phyloP scores from a whole-genome alignment of 2,888 invertebrate species.

The Kuschelorhynchus macadamiae region DNA sequence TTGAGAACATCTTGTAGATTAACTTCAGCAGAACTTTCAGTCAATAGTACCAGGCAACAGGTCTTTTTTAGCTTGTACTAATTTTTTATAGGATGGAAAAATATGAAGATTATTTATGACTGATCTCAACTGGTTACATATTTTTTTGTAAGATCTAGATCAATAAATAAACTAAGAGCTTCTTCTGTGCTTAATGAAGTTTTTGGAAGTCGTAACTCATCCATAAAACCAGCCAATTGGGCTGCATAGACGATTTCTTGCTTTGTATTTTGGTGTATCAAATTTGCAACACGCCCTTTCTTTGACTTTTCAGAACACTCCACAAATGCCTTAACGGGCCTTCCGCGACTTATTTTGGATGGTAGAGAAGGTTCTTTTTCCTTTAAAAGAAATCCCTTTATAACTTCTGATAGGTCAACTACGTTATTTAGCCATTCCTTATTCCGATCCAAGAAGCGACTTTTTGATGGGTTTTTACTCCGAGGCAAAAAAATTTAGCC shows the following conservation, averaged over 20 bases:
- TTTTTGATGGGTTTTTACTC: too few relatives aligned
- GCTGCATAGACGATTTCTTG: slow-evolving; percentile 2
- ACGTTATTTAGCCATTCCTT: not conserved
- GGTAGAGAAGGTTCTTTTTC: not conserved
- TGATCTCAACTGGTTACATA: slow-evolving; percentile 1
- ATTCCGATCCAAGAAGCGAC: not conserved
- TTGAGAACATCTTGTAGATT: too few relatives aligned
- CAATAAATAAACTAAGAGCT: slow-evolving; percentile 3
- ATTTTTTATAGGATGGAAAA: not conserved
- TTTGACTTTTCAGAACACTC: not conserved
- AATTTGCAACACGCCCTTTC: not conserved
- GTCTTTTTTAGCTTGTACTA: too few relatives aligned
- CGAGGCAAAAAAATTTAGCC: not conserved
- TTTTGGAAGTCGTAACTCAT: not conserved
- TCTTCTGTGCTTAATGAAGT: not conserved
- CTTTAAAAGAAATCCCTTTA: not conserved
- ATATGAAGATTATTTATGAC: not conserved
- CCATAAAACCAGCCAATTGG: not conserved
- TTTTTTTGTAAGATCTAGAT: too few relatives aligned
- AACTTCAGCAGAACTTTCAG: too few relatives aligned
- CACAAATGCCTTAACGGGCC: not conserved
- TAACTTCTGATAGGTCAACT: not conserved
- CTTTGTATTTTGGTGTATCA: not conserved
- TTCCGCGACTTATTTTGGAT: not conserved
- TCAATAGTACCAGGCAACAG: too few relatives aligned